A percentile compares a stretch with the other conserved stretches of the same genome.
These are phyloP conservation scores for Acanthochromis polyacanthus DNA, from an alignment of 2,113 vertebrate genomes.

Conservation along the genomic window DNA sequence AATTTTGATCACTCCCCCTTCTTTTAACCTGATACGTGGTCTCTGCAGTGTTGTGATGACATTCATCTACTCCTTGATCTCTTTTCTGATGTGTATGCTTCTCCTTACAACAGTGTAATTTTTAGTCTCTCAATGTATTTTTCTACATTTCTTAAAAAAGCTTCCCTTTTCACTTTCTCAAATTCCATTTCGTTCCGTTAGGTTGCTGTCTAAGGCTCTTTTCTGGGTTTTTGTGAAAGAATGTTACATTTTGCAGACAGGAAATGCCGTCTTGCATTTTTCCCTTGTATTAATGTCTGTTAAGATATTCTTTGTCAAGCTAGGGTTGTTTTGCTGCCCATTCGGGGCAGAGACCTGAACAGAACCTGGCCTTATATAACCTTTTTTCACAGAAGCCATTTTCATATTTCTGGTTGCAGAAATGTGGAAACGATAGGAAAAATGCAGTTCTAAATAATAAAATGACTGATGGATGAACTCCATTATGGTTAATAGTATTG, in stretches of 20 bases:
- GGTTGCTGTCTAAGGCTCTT: slow-evolving; percentile 5
- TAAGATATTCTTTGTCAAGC: not conserved
- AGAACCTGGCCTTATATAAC: not conserved
- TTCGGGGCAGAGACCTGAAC: not conserved
- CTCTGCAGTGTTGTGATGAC: not conserved
- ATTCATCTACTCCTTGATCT: slow-evolving; percentile 17
- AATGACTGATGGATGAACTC: not conserved
- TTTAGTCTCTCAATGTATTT: not conserved
- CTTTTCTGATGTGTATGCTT: not conserved
- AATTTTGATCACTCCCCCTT: slow-evolving; percentile 28
- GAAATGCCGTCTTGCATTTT: not conserved
- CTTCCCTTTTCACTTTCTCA: not conserved
- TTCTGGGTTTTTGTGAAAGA: not conserved
- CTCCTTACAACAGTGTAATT: not conserved
- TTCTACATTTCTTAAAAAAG: slow-evolving; percentile 3
- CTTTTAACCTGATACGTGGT: slow-evolving; percentile 8
- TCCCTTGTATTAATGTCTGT: not conserved
- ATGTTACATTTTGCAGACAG: slow-evolving; percentile 6
- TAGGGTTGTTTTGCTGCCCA: not conserved
- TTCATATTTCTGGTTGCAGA: not conserved
- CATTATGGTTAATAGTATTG: not conserved
- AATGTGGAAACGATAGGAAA: not conserved
- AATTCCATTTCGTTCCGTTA: not conserved
- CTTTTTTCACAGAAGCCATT: not conserved
- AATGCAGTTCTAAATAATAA: not conserved